These are phyloP conservation scores for Channa argus DNA, from an alignment of 2,113 vertebrate genomes.

Conservation along the genomic window DNA sequence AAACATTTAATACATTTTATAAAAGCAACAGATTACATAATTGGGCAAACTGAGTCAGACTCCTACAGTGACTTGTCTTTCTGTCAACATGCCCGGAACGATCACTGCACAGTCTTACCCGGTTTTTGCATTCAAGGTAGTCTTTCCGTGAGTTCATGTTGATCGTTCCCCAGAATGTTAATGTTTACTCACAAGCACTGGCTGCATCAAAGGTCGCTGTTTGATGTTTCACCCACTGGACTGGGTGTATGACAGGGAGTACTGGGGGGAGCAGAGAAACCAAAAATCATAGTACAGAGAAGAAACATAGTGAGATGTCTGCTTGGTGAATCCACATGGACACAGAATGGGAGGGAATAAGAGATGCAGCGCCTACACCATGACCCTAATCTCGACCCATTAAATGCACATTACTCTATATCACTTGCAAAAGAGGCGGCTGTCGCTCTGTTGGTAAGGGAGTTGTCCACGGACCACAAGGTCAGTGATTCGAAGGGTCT, in stretches of 20 bases:
- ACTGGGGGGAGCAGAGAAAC: not conserved
- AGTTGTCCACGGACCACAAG: too few species aligned
- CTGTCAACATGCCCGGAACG: conserved; percentile 14
- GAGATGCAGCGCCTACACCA: conserved; percentile 38
- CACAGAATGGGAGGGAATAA: conserved; percentile 38
- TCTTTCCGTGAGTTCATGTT: conserved; percentile 60
- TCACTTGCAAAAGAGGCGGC: conserved; percentile 13
- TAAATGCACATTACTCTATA: conserved; percentile 58
- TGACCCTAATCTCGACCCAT: conserved; percentile 72
- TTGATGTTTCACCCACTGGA: conserved; percentile 70
- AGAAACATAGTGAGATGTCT: not conserved
- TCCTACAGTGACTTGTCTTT: conserved; percentile 26
- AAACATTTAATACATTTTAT: conserved; percentile 18
- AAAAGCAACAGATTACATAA: conserved; percentile 15
- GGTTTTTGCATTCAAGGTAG: conserved; percentile 39
- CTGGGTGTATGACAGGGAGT: not conserved
- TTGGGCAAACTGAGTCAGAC: conserved; percentile 45
- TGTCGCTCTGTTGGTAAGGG: too few species aligned
- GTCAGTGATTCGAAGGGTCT: too few species aligned
- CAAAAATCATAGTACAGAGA: not conserved
- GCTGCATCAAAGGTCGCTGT: conserved; percentile 74
- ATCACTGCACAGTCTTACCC: conserved; percentile 37
- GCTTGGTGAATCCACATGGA: conserved; percentile 11
- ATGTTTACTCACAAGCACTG: conserved; percentile 81
- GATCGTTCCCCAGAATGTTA: conserved; percentile 63